These are phyloP conservation scores for Porites lutea DNA, from an alignment of 64 coral and sea anemone species.

Conservation along the genomic window DNA sequence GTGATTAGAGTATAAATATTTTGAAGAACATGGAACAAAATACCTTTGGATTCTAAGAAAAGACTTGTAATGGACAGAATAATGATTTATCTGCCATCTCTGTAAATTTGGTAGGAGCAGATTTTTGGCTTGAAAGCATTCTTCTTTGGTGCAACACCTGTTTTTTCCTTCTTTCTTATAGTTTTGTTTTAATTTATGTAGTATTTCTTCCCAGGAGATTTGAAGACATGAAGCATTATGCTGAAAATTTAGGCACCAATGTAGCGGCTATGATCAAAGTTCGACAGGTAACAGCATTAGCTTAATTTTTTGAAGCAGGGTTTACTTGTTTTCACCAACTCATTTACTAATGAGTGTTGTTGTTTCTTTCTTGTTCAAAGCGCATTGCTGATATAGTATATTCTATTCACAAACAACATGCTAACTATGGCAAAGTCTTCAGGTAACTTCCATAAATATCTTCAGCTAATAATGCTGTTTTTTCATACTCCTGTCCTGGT, in stretches of 20 bases:
- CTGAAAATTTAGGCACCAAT: conserved; percentile 87
- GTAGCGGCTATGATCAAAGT: conserved; percentile 97
- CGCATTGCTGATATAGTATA: conserved; percentile 87
- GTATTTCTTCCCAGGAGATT: conserved; percentile 67
- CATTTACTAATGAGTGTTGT: background rate
- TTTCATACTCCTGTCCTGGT: background rate
- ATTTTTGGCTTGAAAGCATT: too few species aligned
- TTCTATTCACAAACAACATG: conserved; percentile 94
- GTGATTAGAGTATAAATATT: too few species aligned
- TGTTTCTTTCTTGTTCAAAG: conserved; percentile 45
- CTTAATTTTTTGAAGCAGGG: background rate
- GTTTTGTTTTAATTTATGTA: background rate
- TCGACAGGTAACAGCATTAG: conserved; percentile 72
- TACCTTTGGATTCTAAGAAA: too few species aligned
- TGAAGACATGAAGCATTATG: conserved; percentile 98
- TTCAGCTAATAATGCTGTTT: background rate
- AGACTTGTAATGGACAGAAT: too few species aligned
- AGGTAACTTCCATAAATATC: conserved; percentile 50
- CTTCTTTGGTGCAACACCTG: background rate
- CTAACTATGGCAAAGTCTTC: conserved; percentile 92
- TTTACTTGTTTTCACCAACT: too few species aligned
- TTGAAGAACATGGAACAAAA: too few species aligned
- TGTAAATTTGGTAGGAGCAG: too few species aligned
- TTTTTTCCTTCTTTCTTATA: background rate
- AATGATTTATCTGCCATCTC: too few species aligned